Evolutionary conservation across 2,888 invertebrate genomes (phyloP), one percentile per base, ranked within the genome.

Genomic region (Priocnemis perturbator): DNA sequence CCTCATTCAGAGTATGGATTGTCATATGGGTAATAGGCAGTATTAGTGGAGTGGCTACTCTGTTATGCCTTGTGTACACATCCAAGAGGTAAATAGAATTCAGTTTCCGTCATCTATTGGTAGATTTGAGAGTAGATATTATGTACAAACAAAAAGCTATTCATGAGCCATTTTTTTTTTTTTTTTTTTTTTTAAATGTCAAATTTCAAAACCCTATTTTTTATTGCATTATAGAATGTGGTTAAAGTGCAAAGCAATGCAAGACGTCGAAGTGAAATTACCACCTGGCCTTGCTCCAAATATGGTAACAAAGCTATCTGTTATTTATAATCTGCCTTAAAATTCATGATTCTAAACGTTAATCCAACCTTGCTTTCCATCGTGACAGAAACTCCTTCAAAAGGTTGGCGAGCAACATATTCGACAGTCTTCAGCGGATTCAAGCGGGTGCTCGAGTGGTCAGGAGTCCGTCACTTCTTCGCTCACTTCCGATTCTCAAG

Each of bases 261-360:
- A 91, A 82, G 92, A 94, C 78, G 93, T 94, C 23, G 92, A 93
- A 83, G 92, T 93, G 15, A 93, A 93, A 78, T 87, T 94, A 71
- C 94, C 94, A 21, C 92, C 92, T 58, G 94, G 94, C 3, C 87
- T 94, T 67, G 91, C 89, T 19, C 86, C 88, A 1, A 87, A 89
- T 52, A 89, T 89, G 82, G 88, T 88, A 81, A 50, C 47, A 37
- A 26, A 9, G 3, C 20, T 21, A n/a, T 23, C 23, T 23, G 7
- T 71, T 48, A 52, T 0, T n/a, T n/a, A 48, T n/a, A 9, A 21
- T 17, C 37, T 30, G 1, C 19, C 45, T 63, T 37, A 44, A 57
- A 26, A 53, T 53, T 19, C 14, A 9, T 17, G 2, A 20, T 20
- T 2, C 14, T 2, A 15, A 9, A 21, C 11, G n/a, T 4, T 20